Base-by-base conservation (phyloP, 2,888 invertebrate species). In the Clistopyga incitator region DNA sequence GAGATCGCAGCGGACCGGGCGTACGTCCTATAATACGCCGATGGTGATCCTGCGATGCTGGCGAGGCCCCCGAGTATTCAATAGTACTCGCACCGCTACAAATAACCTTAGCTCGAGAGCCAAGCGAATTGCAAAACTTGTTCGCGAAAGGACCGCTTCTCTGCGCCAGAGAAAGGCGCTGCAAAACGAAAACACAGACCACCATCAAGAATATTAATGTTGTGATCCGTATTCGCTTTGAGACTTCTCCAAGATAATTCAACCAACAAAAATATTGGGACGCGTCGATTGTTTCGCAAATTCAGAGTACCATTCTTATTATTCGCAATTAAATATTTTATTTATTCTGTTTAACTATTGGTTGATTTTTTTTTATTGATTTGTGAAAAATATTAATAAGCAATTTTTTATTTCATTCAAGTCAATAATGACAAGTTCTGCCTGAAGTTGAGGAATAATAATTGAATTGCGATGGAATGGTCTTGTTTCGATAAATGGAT, bases 61-160 rank as follows among this genome's bases (percentile, higher is more conserved):
- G 67, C 72, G 25, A 3, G 59, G 11, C 52, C 65, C 78, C 76
- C 38, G 38, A 38, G 38, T 38, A 83, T 82, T 75, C 68, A 56
- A 85, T 72, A 81, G 56, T 77, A 82, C 75, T 82, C 79, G 42
- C 72, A 78, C 50, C 65, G 74, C 70, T 65, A 78, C 68, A 84
- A 78, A 74, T 81, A 76, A 71, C 45, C 75, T 70, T 64, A 67
- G 70, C 81, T 54, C 81, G 34, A 75, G 67, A 80, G 52, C 80
- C 68, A 75, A 81, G 68, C 81, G 81, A 81, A 81, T 81, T 47
- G 81, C 81, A 64, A 76, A 81, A 76, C 54, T 76, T 47, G 70
- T 29, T 47, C 64, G 34, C 70, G 29, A 76, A 20, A 68, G 29
- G 56, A 81, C 71, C 45, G 18, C 42, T 11, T 38, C 52, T 34